phyloP scores from a whole-genome alignment of 2,113 vertebrate genomes.

The Grammomys dolichurus region DNA sequence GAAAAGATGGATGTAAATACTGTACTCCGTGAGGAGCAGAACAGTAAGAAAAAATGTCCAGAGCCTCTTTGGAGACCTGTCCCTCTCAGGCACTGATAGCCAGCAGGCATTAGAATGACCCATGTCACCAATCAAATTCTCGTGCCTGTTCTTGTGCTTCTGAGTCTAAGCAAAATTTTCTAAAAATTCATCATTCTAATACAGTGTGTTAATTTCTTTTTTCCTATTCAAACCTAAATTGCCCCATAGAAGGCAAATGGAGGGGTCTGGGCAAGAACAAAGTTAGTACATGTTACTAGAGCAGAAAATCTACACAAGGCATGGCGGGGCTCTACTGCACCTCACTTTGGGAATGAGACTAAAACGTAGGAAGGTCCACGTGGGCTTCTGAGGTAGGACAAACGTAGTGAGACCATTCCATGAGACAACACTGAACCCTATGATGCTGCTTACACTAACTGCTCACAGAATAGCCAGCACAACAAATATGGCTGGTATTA shows the following conservation, averaged over 20 bases:
- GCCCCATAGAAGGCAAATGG: background rate
- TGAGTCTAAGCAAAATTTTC: background rate
- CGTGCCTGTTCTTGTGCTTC: too few species aligned
- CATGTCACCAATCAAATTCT: background rate
- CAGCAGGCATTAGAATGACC: background rate
- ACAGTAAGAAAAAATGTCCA: background rate
- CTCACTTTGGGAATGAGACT: background rate
- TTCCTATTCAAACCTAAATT: background rate
- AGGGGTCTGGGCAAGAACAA: too few species aligned
- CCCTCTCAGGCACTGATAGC: background rate
- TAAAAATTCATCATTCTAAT: background rate
- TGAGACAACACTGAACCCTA: background rate
- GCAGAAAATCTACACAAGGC: background rate
- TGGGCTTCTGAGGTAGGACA: background rate
- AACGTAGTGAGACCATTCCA: background rate
- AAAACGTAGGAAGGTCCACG: background rate
- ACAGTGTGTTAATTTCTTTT: background rate
- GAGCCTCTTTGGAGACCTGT: background rate
- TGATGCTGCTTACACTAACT: background rate
- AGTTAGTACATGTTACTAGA: background rate
- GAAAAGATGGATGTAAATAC: background rate
- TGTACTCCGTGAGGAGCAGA: background rate
- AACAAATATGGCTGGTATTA: background rate
- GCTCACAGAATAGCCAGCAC: background rate
- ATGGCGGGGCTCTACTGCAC: too few species aligned